Conservation (phyloP, 2,113 vertebrate genomes). For the Cyrtonyx montezumae region DNA sequence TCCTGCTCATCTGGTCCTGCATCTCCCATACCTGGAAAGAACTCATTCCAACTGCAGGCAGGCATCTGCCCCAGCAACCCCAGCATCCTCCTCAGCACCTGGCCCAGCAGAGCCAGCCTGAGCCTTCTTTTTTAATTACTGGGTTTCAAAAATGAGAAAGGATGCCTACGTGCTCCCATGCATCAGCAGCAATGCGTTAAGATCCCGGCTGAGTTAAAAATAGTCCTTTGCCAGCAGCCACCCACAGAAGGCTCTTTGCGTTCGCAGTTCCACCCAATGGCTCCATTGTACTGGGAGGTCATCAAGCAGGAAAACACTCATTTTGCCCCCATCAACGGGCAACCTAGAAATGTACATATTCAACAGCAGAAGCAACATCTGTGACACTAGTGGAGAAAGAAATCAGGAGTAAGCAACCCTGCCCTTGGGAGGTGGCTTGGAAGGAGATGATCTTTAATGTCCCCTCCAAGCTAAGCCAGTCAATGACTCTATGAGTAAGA, state of each 20-base stretch:
- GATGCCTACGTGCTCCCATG: not conserved
- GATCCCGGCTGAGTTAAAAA: conserved; percentile 27
- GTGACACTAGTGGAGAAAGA: not conserved
- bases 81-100: not conserved
- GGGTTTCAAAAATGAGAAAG: conserved; percentile 9
- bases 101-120: not conserved
- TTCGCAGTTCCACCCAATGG: not conserved
- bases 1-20: not conserved
- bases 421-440: too few relatives aligned
- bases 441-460: too few relatives aligned
- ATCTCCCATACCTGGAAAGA: not conserved
- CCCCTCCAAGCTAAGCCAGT: too few relatives aligned
- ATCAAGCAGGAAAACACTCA: accelerated
- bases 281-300: not conserved
- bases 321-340: not conserved
- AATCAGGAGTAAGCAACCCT: not conserved
- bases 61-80: not conserved
- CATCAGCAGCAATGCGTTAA: not conserved
- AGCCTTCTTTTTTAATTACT: not conserved
- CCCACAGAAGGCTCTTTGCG: not conserved
- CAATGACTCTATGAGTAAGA: too few relatives aligned
- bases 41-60: not conserved
- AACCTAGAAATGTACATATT: not conserved
- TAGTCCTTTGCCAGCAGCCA: conserved; percentile 17
- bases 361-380: not conserved